A percentile compares a stretch with the other conserved stretches of the same genome.
These are phyloP conservation scores for Thermophis baileyi DNA, from an alignment of 2,113 vertebrate species.

Conservation along the genomic window DNA sequence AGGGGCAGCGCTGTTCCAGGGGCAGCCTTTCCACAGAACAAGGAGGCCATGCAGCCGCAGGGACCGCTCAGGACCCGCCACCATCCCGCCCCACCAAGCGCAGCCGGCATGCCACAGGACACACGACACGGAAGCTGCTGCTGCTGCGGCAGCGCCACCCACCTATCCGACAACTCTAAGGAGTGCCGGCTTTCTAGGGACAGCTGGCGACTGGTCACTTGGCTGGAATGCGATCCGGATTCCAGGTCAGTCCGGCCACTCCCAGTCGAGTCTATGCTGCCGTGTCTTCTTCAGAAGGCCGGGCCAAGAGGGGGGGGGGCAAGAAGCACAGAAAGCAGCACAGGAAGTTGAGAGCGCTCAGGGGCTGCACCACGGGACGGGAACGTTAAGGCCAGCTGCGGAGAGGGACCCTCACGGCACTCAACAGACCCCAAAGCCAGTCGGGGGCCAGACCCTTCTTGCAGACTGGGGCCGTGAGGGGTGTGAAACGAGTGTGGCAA, in stretches of 20 bases:
- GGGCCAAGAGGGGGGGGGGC: slow-evolving; percentile 23
- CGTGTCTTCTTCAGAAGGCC: slow-evolving; percentile 47
- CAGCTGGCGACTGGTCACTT: slow-evolving; percentile 62
- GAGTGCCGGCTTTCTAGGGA: slow-evolving; percentile 59
- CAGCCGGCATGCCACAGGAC: slow-evolving; percentile 31
- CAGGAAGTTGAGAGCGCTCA: neutral
- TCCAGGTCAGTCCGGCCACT: slow-evolving; percentile 58
- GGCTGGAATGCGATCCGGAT: slow-evolving; percentile 59
- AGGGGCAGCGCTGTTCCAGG: neutral
- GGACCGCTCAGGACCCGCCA: neutral
- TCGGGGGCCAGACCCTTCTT: neutral
- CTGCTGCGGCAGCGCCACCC: slow-evolving; percentile 34
- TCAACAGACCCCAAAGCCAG: neutral
- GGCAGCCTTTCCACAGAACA: neutral
- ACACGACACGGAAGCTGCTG: neutral
- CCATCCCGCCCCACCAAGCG: neutral
- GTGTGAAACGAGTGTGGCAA: neutral
- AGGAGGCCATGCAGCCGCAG: neutral
- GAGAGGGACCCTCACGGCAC: neutral
- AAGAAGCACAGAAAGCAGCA: slow-evolving; percentile 30
- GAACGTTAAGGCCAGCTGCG: neutral
- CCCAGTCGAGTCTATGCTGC: slow-evolving; percentile 53
- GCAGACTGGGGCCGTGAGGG: neutral
- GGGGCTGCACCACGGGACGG: neutral
- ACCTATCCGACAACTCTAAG: slow-evolving; percentile 56